Evolutionary conservation across 2,888 invertebrate genomes (phyloP), one percentile per base, ranked within the genome.

Genomic region (Nebria salina): DNA sequence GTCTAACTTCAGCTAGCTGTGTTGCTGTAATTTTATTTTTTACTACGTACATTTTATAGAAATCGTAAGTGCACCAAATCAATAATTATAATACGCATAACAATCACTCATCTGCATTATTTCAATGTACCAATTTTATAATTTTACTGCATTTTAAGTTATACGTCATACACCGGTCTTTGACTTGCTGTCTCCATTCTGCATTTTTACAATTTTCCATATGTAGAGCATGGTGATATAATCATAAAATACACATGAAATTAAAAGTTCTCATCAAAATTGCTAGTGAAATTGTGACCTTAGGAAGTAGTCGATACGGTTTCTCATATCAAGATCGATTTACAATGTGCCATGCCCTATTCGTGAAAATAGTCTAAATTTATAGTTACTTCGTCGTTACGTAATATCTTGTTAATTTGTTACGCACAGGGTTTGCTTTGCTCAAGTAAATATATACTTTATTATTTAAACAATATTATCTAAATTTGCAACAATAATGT

Each of bases 21-120:
- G 74, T 74, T 74, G 73, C 43, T 81, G 70, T 75, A 76, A 42
- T 76, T 81, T 81, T 72, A 76, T 72, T 81, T 75, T 81, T 72
- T 81, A 81, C 75, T 75, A 76, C 81, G 70, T 76, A 81, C 43
- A 76, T 81, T 80, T 81, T 81, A 81, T 76, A 81, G 65, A 81
- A 75, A 73, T 54, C 65, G 81, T 81, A 81, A 81, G 81, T 81
- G 13, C 4, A 65, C 20, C 34, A 13, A 20, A 54, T 54, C 54
- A 0, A 54, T 54, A 54, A 7, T 8, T 54, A 54, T 54, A 11
- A 54, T 54, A 54, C 8, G 13, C 54, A 11, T 11, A 11, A 54
- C 2, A 54, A 8, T 13, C 54, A 0, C 4, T 54, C 54, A 13
- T 13, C 4, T 7, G 1, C 20, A 13, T 11, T 41, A 43, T 11